Base-by-base conservation (phyloP, 2,888 invertebrate genomes). In the Tenthredo distinguenda region DNA sequence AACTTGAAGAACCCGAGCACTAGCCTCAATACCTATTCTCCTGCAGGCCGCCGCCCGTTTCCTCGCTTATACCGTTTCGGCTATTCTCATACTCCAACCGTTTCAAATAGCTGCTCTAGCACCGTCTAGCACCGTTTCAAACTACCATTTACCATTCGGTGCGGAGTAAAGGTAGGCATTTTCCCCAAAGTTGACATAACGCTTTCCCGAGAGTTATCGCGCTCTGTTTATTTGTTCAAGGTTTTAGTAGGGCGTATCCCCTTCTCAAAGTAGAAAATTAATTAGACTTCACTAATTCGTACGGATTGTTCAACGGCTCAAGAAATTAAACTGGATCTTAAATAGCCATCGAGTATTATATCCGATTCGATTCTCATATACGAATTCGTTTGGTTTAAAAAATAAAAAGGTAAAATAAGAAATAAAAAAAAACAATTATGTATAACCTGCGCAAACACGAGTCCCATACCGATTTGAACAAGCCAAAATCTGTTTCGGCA, bases 401-500 rank as follows among this genome's bases (percentile, higher is more conserved):
- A 58, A n/a, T 15, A 26, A 15, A n/a, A 37, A 72, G 26, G 26
- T 26, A 26, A 26, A 26, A 26, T 26, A 26, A 26, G 26, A 37
- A 10, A 72, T 18, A 2, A 62, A 62, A 26, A 62, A 26, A 62
- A 12, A 26, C 12, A 62, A 62, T 21, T 21, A 62, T 62, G 26
- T 62, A 62, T 68, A 68, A 21, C 68, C 68, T 12, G 68, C 18
- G 21, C 58, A 81, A 81, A 81, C 62, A 62, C 40, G 58, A 4
- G 12, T 7, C 21, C 37, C 50, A 55, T 77, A 40, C 26, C 37
- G 81, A 89, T 87, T 86, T 86, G 88, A 89, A 89, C 89, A 85
- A 90, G 90, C 90, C 91, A 92, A 92, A 92, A 92, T 92, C 91
- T 92, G 92, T 92, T 92, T 91, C 92, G 90, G 89, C 90, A 92